Percentiles rank a stretch among this genome's conserved stretches.
These are phyloP conservation scores for Halictus rubicundus DNA, from an alignment of 1,140 invertebrate genomes.

Conservation along the genomic window DNA sequence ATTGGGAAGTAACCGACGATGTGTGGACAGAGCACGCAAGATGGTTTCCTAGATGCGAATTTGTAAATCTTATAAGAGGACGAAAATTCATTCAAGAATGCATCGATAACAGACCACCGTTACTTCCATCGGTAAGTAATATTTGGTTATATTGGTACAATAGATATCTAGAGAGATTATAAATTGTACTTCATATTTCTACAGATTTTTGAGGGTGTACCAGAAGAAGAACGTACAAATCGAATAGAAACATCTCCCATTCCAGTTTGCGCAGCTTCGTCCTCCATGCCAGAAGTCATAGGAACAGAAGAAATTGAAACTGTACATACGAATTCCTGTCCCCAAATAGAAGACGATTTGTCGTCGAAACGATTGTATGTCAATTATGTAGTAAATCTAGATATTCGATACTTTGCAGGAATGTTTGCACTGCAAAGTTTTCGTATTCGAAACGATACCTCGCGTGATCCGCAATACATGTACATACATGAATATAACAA, in stretches of 20 bases:
- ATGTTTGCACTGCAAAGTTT: neutral
- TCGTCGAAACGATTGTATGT: neutral
- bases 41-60: conserved; percentile 93
- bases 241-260: conserved; percentile 45
- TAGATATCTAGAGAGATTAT: neutral
- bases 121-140: conserved; percentile 67
- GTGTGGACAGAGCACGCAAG: conserved; percentile 94
- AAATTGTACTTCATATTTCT: neutral
- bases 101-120: conserved; percentile 70
- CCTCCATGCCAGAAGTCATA: conserved; percentile 73
- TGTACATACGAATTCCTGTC: conserved; percentile 84
- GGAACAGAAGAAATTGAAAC: conserved; percentile 81
- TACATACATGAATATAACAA: no score
- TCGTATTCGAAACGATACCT: neutral
- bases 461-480: no score
- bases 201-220: conserved; percentile 70
- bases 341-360: conserved; percentile 85
- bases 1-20: conserved; percentile 92
- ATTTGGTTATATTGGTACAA: neutral
- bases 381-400: neutral
- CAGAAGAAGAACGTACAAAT: conserved; percentile 65
- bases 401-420: neutral
- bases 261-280: conserved; percentile 50
- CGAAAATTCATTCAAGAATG: conserved; percentile 86
- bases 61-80: conserved; percentile 89